Evolutionary conservation across 2,888 invertebrate genomes (phyloP), one percentile per base, ranked within the genome.

Genomic region (Anthrax anthrax): DNA sequence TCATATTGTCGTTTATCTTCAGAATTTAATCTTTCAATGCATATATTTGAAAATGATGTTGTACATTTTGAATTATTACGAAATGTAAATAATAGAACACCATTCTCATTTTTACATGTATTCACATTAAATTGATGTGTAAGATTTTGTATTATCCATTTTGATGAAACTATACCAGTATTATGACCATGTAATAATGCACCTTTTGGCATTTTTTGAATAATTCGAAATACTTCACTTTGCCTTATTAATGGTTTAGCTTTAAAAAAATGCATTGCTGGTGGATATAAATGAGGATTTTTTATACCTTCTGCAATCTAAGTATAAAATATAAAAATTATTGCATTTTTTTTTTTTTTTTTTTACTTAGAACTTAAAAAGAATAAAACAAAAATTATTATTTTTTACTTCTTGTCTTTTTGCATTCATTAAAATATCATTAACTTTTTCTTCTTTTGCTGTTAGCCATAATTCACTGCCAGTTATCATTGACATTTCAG

Each of bases 201-300:
- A 1, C 77, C 81, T 47, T 68, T 81, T 0, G 81, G 81, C 63
- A 81, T 65, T 52, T 65, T 65, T 44, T 70, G 67, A 34, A 81
- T 73, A 2, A 79, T 67, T 44, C 73, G 60, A 55, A 74, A 80
- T 0, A 80, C 74, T 45, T 70, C 61, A 2, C 78, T 77, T 19
- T 68, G 60, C 4, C 76, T 71, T 18, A 80, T 73, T 17, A 67
- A 59, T 2, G 63, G 53, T 53, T 69, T 73, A 1, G 71, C 69
- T 13, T 69, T 60, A 49, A 78, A 70, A 54, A 80, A 79, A 57
- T 76, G 77, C 53, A 65, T 62, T 0, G 72, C 67, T 4, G 78
- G 76, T 12, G 72, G 61, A 58, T 77, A 79, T 32, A 62, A 65
- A 50, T 60, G 62, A 14, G 69, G 66, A 39, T 63, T 53, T 3